Conservation (phyloP, 2,113 vertebrate species). For the Pseudopipra pipra region DNA sequence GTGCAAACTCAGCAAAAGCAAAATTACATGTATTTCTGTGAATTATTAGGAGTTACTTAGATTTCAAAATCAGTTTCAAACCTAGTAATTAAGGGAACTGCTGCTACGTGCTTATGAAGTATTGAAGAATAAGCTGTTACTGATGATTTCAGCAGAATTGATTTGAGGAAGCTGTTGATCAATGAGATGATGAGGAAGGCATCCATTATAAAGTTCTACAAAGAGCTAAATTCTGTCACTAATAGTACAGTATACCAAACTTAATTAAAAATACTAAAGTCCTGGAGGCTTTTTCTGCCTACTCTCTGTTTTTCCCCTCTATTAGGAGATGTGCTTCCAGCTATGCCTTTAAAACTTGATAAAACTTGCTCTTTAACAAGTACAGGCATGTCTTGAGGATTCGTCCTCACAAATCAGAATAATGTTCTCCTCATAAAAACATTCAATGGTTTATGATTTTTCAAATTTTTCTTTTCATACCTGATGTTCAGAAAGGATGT, state of each 20-base stretch:
- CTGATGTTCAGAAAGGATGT: not conserved
- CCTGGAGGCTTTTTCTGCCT: not conserved
- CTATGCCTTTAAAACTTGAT: not conserved
- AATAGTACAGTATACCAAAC: not conserved
- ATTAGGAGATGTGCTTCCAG: not conserved
- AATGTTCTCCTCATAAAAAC: not conserved
- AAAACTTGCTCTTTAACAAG: not conserved
- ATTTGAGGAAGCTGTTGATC: not conserved
- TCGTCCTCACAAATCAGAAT: not conserved
- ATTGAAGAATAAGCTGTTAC: not conserved
- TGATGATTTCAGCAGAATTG: not conserved
- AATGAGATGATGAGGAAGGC: not conserved
- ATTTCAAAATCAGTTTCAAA: not conserved
- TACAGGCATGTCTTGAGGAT: not conserved
- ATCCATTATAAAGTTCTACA: not conserved
- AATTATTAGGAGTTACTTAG: not conserved
- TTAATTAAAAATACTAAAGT: not conserved
- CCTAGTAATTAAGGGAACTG: not conserved
- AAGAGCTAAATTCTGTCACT: not conserved
- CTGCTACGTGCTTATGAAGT: not conserved
- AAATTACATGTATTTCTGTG: not conserved
- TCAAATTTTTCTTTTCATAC: not conserved
- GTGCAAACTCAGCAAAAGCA: not conserved
- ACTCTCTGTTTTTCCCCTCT: not conserved
- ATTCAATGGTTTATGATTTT: not conserved